These are phyloP conservation scores for Parazoanthus swiftii DNA, from an alignment of 92 coral and sea anemone genomes.

Conservation along the genomic window DNA sequence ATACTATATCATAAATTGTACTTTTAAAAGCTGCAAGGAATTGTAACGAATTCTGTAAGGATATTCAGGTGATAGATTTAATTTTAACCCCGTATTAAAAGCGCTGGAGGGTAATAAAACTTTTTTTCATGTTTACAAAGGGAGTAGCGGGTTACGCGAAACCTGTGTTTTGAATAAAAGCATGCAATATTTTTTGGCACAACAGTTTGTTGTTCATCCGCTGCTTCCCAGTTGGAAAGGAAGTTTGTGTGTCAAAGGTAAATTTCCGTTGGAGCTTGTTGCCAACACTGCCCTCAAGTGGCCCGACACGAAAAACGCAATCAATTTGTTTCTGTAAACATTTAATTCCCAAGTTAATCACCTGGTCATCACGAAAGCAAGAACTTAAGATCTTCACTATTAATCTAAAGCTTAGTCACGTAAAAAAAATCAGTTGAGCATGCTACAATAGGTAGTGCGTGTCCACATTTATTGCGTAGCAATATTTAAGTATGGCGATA, in stretches of 20 bases:
- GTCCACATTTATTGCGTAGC: background rate
- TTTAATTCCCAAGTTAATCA: background rate
- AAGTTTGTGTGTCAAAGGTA: slow-evolving; percentile 5
- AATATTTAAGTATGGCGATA: background rate
- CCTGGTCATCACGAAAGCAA: background rate
- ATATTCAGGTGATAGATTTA: background rate
- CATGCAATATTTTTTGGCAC: slow-evolving; percentile 21
- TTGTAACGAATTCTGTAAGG: background rate
- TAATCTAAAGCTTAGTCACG: slow-evolving; percentile 16
- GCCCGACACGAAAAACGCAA: slow-evolving; percentile 12
- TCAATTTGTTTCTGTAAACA: background rate
- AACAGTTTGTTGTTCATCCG: background rate
- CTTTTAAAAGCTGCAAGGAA: background rate
- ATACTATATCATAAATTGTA: background rate
- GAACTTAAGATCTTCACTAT: background rate
- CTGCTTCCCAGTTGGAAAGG: slow-evolving; percentile 40
- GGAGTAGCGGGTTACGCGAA: background rate
- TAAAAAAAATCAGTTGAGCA: background rate
- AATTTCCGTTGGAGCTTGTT: slow-evolving; percentile 25
- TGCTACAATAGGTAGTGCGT: background rate
- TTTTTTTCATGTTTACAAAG: background rate
- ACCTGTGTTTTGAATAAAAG: slow-evolving; percentile 5
- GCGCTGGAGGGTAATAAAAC: slow-evolving; percentile 14
- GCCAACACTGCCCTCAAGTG: slow-evolving; percentile 20
- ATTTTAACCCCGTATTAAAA: background rate